Conservation (phyloP, 1,140 invertebrate genomes). For the Akabosia matsudoensis region DNA sequence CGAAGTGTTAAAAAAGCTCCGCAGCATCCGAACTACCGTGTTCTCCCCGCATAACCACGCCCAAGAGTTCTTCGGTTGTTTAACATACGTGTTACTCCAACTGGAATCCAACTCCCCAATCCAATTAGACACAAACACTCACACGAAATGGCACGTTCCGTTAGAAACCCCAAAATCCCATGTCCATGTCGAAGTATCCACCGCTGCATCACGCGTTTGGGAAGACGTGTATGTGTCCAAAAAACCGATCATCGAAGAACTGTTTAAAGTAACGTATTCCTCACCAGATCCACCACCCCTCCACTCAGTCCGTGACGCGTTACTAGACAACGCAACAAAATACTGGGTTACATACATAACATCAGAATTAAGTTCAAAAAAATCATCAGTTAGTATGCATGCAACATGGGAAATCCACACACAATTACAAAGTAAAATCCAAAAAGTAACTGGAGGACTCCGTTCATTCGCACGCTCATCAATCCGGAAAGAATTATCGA, state of each 20-base stretch:
- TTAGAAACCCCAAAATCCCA: conserved; percentile 5
- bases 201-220: conserved; percentile 88
- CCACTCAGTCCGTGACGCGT: conserved; percentile 69
- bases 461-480: conserved; percentile 53
- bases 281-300: conserved; percentile 69
- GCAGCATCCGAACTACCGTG: conserved; percentile 62
- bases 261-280: conserved; percentile 82
- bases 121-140: conserved; percentile 67
- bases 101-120: conserved; percentile 40
- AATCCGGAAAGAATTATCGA: conserved; percentile 27
- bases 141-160: conserved; percentile 80
- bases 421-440: conserved; percentile 66
- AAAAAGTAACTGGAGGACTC: conserved; percentile 89
- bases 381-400: conserved; percentile 45
- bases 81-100: conserved; percentile 63
- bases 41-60: conserved; percentile 91
- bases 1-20: conserved; percentile 91
- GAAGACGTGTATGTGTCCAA: conserved; percentile 89
- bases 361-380: conserved; percentile 40
- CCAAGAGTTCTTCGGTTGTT: conserved; percentile 88
- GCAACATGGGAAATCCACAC: conserved; percentile 67
- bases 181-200: conserved; percentile 38
- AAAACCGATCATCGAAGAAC: conserved; percentile 89
- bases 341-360: conserved; percentile 87
- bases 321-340: conserved; percentile 78